These are phyloP conservation scores for Pipistrellus kuhlii DNA, from an alignment of 2,797 vertebrate species.

Conservation along the genomic window DNA sequence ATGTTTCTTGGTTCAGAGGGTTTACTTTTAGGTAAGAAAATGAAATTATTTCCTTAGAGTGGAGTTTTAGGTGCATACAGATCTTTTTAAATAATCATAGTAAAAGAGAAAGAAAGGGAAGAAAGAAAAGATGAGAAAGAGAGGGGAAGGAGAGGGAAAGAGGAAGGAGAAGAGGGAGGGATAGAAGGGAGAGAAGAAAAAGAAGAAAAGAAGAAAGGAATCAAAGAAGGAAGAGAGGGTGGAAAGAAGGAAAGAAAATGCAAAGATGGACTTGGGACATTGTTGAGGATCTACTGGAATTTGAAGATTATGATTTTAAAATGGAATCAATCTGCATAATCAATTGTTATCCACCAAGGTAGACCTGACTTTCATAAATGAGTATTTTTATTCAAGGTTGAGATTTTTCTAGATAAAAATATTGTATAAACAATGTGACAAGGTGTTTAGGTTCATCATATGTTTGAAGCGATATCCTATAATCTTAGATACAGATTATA, in stretches of 20 bases:
- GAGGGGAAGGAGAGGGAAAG: too few species aligned
- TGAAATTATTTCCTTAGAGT: not conserved
- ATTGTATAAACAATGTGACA: not conserved
- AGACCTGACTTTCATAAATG: not conserved
- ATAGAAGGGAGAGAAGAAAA: not conserved
- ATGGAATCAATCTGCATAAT: not conserved
- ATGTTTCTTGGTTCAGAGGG: not conserved
- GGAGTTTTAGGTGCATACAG: not conserved
- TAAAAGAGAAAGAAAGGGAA: not conserved
- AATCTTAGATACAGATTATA: not conserved
- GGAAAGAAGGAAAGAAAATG: rapidly evolving
- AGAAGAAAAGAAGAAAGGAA: not conserved
- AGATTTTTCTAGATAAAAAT: not conserved
- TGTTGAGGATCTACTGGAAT: not conserved
- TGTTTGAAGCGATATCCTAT: not conserved
- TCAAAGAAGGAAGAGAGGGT: not conserved
- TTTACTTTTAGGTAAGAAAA: not conserved
- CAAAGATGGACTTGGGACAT: rapidly evolving
- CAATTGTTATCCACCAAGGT: not conserved
- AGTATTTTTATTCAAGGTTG: not conserved
- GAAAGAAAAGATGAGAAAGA: not conserved
- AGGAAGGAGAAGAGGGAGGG: too few species aligned
- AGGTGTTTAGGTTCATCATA: not conserved
- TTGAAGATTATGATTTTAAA: not conserved
- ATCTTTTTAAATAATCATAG: not conserved